phyloP scores from a whole-genome alignment of 2,797 vertebrate genomes.

The Cheracebus regulus region DNA sequence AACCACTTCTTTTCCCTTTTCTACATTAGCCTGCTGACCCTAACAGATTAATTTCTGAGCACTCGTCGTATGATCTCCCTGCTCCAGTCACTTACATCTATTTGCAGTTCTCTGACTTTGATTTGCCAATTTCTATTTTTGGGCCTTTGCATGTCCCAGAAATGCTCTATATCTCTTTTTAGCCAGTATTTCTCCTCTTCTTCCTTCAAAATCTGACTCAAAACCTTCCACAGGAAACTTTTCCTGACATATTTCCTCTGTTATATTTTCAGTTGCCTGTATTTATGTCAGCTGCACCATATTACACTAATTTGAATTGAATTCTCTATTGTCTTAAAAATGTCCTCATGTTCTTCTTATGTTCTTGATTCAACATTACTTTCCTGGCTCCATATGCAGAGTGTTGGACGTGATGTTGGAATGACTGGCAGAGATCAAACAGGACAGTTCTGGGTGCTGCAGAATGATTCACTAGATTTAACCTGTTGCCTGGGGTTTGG shows the following conservation, averaged over 20 bases:
- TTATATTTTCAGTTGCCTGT: not conserved
- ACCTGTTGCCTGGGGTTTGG: not conserved
- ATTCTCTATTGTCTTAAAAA: not conserved
- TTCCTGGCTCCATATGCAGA: not conserved
- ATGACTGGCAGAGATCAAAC: not conserved
- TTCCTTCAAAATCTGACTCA: conserved; percentile 30
- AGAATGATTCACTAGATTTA: not conserved
- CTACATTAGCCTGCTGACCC: not conserved
- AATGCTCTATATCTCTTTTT: not conserved
- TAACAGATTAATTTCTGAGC: not conserved
- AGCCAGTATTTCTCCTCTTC: not conserved
- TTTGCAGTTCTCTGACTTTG: not conserved
- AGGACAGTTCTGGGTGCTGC: not conserved
- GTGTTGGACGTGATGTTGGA: not conserved
- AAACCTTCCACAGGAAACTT: not conserved
- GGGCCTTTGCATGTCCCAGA: not conserved
- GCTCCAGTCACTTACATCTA: not conserved
- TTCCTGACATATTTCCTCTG: not conserved
- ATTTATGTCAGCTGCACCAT: not conserved
- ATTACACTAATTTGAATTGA: not conserved
- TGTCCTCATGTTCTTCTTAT: not conserved
- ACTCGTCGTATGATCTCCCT: not conserved
- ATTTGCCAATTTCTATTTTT: not conserved
- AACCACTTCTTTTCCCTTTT: not conserved
- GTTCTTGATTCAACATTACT: not conserved